Evolutionary conservation across 2,888 invertebrate genomes (phyloP), one percentile per base, ranked within the genome.

Genomic region (Periphyllus acericola): DNA sequence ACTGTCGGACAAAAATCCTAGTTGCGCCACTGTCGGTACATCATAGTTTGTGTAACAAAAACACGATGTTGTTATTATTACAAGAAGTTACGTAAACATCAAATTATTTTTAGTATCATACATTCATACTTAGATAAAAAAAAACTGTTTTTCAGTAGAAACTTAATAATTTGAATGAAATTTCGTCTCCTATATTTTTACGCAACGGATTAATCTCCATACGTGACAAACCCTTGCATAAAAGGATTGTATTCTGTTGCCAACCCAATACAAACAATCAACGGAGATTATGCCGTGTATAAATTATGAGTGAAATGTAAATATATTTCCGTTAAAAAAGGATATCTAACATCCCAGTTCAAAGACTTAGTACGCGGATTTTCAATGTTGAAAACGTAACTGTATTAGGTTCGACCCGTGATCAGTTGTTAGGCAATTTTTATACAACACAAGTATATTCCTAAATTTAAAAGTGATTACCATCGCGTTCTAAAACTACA

Each of bases 171-270:
- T 68, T 81, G 46, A 81, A 81, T 21, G 3, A 46, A 82, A 71
- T 52, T 9, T 82, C 25, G 17, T 25, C 17, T 21, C 21, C 8
- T 71, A 6, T 32, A 11, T 81, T 46, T 81, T 68, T 68, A 32
- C 32, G 46, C 32, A 6, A 46, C 36, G 21, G 32, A 60, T 84
- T 84, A 84, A 75, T 84, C 76, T 66, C 8, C 14, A 84, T 68
- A 75, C 84, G 76, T 76, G 66, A 84, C 84, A 76, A 76, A 68
- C 40, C 66, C 25, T 84, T 11, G 19, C 66, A 40, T 46, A 74
- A 84, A 84, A 32, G 40, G 76, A 84, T 76, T 76, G 34, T 36
- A 52, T 55, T 25, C 60, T n/a, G 21, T 60, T 14, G 17, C 34
- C 55, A 29, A 40, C 34, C 21, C n/a, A 46, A 21, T 32, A 81